Evolutionary conservation across 2,113 vertebrate genomes (phyloP).

Genomic region (Cercocebus atys): DNA sequence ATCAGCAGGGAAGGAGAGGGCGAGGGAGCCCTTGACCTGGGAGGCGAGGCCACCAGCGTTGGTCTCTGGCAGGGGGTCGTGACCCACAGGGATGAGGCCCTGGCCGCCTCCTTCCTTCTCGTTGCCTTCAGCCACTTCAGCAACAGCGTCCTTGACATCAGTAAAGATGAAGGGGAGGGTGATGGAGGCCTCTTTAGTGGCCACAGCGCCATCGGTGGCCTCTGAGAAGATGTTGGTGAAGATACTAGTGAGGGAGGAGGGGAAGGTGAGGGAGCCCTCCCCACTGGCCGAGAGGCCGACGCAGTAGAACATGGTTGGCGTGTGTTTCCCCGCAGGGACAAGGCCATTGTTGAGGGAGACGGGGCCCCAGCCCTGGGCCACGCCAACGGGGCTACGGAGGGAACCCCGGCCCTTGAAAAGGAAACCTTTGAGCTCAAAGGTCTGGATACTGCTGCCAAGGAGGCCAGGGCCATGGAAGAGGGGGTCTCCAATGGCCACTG

Average conservation of each 20-base stretch:
- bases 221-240: not conserved
- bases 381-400: rapidly evolving
- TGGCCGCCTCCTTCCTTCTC: not conserved
- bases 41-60: rapidly evolving
- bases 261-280: not conserved
- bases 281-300: not conserved
- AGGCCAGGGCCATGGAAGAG: not conserved
- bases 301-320: not conserved
- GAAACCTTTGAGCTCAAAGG: not conserved
- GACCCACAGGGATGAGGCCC: rapidly evolving
- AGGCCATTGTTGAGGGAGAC: not conserved
- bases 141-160: not conserved
- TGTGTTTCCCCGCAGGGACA: rapidly evolving
- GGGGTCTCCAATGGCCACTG: not conserved
- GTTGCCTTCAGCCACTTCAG: no score
- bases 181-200: not conserved
- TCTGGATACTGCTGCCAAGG: not conserved
- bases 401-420: not conserved
- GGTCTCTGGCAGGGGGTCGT: rapidly evolving
- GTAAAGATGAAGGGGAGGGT: not conserved
- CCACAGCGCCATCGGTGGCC: rapidly evolving
- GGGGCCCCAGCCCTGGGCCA: not conserved
- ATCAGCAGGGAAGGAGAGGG: not conserved
- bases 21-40: not conserved
- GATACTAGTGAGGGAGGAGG: not conserved